These are phyloP conservation scores for Pandemis corylana DNA, from an alignment of 2,888 invertebrate genomes.

Conservation along the genomic window DNA sequence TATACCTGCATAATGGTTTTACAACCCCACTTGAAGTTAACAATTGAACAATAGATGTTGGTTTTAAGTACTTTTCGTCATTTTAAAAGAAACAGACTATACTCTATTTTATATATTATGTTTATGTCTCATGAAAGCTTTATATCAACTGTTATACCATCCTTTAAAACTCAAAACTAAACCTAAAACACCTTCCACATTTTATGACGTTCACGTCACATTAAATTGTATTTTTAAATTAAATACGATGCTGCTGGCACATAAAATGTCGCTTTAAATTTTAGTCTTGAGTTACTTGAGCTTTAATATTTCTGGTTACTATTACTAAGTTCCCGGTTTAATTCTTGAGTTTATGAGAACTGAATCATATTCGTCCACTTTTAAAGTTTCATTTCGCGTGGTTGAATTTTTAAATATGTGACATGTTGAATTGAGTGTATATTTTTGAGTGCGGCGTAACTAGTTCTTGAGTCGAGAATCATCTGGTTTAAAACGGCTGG, in stretches of 20 bases:
- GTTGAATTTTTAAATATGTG: neutral
- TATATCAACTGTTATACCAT: neutral
- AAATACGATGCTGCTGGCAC: conserved; percentile 25
- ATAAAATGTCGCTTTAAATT: conserved; percentile 55
- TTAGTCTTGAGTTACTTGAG: conserved; percentile 56
- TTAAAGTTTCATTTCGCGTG: neutral
- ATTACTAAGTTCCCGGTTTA: neutral
- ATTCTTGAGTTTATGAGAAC: conserved; percentile 25
- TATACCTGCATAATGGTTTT: no score
- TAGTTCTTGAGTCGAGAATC: conserved; percentile 26
- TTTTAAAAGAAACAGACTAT: no score
- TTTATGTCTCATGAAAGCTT: neutral
- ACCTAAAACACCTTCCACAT: neutral
- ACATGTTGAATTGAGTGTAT: neutral
- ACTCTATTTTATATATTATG: no score
- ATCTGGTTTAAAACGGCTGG: conserved; percentile 23
- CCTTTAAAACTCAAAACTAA: neutral
- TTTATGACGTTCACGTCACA: neutral
- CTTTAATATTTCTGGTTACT: conserved; percentile 52
- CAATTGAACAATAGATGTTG: no score
- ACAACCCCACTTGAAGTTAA: no score
- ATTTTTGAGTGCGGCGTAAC: conserved; percentile 49
- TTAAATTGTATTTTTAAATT: conserved; percentile 39
- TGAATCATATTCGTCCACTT: neutral
- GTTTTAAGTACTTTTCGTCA: no score